Percentiles rank a stretch among this genome's conserved stretches.
These are phyloP conservation scores for Prunella himalayana DNA, from an alignment of 2,113 vertebrate species.

Conservation along the genomic window DNA sequence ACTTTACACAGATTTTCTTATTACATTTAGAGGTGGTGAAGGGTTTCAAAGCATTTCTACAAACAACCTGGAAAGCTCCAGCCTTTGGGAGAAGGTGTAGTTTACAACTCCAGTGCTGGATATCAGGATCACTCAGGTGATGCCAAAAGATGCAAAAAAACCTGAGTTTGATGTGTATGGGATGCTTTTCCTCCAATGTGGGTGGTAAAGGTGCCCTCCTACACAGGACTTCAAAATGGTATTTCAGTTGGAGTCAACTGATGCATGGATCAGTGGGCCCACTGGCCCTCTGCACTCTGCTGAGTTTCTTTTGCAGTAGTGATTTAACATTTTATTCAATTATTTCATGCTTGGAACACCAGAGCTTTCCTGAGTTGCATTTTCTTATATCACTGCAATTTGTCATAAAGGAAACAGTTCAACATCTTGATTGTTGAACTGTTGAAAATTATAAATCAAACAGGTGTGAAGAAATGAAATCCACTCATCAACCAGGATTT, in stretches of 20 bases:
- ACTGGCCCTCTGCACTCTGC: neutral
- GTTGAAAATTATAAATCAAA: neutral
- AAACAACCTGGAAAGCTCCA: neutral
- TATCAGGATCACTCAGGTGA: neutral
- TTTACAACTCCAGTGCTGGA: neutral
- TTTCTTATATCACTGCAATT: neutral
- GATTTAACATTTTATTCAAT: neutral
- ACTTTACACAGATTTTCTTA: neutral
- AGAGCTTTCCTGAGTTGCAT: neutral
- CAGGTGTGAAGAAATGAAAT: neutral
- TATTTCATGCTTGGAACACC: neutral
- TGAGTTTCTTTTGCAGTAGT: neutral
- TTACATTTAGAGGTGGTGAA: neutral
- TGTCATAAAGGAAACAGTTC: neutral
- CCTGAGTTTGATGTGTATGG: rapidly evolving
- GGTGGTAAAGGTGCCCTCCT: neutral
- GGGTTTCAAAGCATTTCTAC: neutral
- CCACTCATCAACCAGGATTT: neutral
- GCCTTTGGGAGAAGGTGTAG: neutral
- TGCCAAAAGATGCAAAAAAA: neutral
- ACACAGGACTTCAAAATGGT: neutral
- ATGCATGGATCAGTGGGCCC: neutral
- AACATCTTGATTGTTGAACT: neutral
- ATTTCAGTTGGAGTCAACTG: neutral
- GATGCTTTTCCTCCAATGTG: neutral